phyloP scores from a whole-genome alignment of 2,113 vertebrate species.

The Buteo buteo region DNA sequence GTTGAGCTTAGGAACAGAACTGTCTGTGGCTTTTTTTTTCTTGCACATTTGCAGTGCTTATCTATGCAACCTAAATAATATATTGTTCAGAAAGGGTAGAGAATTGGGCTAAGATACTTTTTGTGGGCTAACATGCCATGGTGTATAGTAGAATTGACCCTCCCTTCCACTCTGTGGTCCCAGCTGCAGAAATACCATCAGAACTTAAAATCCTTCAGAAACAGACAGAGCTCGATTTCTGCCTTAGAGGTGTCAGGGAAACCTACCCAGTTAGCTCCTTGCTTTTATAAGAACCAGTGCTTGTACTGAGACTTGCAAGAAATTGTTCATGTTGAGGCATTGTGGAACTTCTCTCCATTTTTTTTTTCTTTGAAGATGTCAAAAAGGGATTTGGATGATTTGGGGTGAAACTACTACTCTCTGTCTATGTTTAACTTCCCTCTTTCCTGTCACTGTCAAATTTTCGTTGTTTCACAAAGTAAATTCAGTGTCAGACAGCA shows the following conservation, averaged over 20 bases:
- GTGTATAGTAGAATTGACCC: background rate
- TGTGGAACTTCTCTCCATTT: background rate
- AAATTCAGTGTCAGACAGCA: background rate
- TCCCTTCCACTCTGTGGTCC: background rate
- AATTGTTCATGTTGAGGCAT: background rate
- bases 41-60: background rate
- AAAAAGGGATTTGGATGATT: slow-evolving; percentile 28
- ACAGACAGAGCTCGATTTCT: background rate
- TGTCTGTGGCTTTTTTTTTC: background rate
- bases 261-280: background rate
- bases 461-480: background rate
- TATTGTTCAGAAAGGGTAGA: background rate
- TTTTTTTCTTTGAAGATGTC: slow-evolving; percentile 2
- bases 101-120: background rate
- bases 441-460: background rate
- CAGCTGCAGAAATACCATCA: background rate
- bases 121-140: background rate
- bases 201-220: background rate
- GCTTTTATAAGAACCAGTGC: background rate
- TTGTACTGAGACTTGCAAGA: background rate
- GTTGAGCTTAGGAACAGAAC: background rate
- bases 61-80: background rate
- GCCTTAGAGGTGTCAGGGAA: background rate
- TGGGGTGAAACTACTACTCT: background rate
- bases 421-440: background rate